These are phyloP conservation scores for Eugnorisma glareosa DNA, from an alignment of 2,888 invertebrate genomes.

Conservation along the genomic window DNA sequence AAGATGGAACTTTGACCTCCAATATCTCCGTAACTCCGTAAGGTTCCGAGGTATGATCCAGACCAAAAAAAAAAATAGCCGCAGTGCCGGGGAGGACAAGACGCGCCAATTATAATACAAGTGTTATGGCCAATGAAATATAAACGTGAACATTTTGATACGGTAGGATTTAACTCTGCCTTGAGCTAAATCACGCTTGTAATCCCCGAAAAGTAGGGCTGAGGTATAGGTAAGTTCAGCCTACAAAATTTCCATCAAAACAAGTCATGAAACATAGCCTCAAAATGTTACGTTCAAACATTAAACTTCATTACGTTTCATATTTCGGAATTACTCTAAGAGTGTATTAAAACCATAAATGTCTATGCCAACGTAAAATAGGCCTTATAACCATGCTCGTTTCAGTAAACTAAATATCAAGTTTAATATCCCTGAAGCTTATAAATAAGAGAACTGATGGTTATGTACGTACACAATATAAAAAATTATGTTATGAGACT, in stretches of 20 bases:
- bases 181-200: background rate
- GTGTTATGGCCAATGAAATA: background rate
- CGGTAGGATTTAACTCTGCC: background rate
- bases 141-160: background rate
- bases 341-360: constrained; percentile 44
- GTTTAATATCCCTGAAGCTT: constrained; percentile 41
- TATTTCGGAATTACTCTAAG: constrained; percentile 48
- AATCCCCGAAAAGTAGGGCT: background rate
- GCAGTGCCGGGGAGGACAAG: too few relatives aligned
- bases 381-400: constrained; percentile 29
- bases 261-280: constrained; percentile 27
- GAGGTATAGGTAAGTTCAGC: background rate
- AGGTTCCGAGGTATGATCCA: too few relatives aligned
- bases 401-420: constrained; percentile 48
- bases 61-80: too few relatives aligned
- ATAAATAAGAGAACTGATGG: constrained; percentile 40
- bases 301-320: constrained; percentile 56
- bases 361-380: constrained; percentile 10
- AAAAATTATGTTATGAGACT: constrained; percentile 39
- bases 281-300: constrained; percentile 43
- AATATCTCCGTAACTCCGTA: too few relatives aligned
- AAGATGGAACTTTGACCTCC: too few relatives aligned
- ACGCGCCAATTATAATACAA: background rate
- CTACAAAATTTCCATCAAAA: background rate
- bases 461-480: constrained; percentile 35